These are phyloP conservation scores for Alces alces DNA, from an alignment of 2,113 vertebrate species.

Conservation along the genomic window DNA sequence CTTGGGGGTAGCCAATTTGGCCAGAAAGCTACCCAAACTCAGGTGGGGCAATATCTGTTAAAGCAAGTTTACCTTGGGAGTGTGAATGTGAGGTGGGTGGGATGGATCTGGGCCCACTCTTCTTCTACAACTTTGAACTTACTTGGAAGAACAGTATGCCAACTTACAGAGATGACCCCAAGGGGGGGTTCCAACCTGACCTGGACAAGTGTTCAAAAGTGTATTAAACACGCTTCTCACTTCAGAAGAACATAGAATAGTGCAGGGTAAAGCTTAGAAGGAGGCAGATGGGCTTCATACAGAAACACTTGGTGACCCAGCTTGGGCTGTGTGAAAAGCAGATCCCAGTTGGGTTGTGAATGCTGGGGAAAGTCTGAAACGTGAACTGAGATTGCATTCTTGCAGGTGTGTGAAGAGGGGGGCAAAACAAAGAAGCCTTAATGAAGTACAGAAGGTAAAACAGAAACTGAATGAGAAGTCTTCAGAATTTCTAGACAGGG, in stretches of 20 bases:
- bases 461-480: not conserved
- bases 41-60: not conserved
- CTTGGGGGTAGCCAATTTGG: not conserved
- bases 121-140: not conserved
- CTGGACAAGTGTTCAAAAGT: not conserved
- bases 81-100: not conserved
- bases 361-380: not conserved
- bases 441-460: not conserved
- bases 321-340: not conserved
- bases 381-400: not conserved
- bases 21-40: not conserved
- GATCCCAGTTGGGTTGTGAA: not conserved
- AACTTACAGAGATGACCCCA: not conserved
- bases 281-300: not conserved
- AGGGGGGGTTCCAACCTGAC: not conserved
- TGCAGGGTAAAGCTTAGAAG: not conserved
- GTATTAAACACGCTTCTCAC: not conserved
- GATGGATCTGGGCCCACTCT: not conserved
- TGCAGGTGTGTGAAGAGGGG: not conserved
- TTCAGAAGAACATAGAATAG: not conserved
- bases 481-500: not conserved
- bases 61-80: not conserved
- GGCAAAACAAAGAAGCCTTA: not conserved
- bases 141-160: not conserved
- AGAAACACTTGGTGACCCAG: not conserved